Base-by-base conservation (phyloP, 92 coral and sea anemone species). In the Zoanthus gigantus region DNA sequence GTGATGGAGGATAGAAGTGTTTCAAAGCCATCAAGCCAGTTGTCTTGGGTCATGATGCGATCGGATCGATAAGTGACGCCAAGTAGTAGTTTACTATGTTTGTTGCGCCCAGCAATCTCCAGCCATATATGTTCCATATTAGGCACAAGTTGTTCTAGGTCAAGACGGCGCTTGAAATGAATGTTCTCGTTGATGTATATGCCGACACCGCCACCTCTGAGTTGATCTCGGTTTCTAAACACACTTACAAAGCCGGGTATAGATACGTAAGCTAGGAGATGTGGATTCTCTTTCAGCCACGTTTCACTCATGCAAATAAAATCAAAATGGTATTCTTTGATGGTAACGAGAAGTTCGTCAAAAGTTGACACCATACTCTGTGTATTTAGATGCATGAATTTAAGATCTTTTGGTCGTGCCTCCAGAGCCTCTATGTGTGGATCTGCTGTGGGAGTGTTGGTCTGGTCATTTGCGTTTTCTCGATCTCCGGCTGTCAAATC, bases 301-400 rank as follows among this genome's bases (percentile, higher is more conserved):
- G 88, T 53, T 32, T 74, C 88, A 31, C 80, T 72, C 46, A 85
- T 74, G 23, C 83, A 74, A n/a, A 86, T 63, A n/a, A 86, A 30
- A 57, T 86, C 89, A 29, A 86, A 74, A 1, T 34, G 61, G 71
- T 86, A 76, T n/a, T 76, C 44, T 75, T 83, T 28, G 87, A 83
- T 37, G 71, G 37, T 42, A 37, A 28, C 37, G 79, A 83, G 68
- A 69, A 61, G 65, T 23, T 23, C 32, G 28, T n/a, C 10, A 65
- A 68, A 8, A 13, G 73, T 68, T 9, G 32, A 16, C 14, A 65
- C 29, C 30, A 10, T 16, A 16, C 8, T 23, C 2, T 65, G 71
- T 16, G 77, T 67, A 8, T 83, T 67, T 12, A 83, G 66, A 34
- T 83, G 88, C 45, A 75, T 69, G 7, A 83, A 32, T 47, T 67